phyloP scores from a whole-genome alignment of 1,140 invertebrate genomes.

The Saxidomus purpurata region DNA sequence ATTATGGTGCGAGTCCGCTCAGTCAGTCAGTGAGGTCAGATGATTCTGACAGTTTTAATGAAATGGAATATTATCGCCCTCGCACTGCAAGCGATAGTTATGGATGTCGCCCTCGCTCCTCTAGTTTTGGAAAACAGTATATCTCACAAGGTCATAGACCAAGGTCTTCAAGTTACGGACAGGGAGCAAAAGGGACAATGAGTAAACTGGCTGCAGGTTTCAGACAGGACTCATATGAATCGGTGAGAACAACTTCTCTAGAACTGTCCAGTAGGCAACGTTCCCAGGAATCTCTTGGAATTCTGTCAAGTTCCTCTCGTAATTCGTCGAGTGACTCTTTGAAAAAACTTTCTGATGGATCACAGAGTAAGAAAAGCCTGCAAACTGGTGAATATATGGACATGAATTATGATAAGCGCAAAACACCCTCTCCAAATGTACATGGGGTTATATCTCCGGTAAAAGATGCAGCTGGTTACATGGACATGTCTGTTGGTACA shows the following conservation, averaged over 20 bases:
- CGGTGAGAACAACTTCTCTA: conserved; percentile 73
- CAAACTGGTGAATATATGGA: conserved; percentile 77
- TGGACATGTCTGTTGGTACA: conserved; percentile 79
- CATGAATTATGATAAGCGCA: conserved; percentile 74
- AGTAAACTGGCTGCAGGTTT: conserved; percentile 58
- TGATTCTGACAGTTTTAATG: conserved; percentile 83
- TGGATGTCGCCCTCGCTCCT: conserved; percentile 79
- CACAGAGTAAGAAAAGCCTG: conserved; percentile 69
- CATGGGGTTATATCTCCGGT: neutral
- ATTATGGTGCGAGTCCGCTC: conserved; percentile 72
- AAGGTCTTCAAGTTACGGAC: conserved; percentile 84
- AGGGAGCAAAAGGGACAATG: conserved; percentile 72
- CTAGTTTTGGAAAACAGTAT: conserved; percentile 80
- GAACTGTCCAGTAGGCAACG: conserved; percentile 65
- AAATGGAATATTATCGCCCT: conserved; percentile 81
- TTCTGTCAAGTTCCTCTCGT: conserved; percentile 74
- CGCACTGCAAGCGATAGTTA: conserved; percentile 85
- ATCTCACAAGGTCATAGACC: conserved; percentile 76
- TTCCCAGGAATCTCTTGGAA: conserved; percentile 79
- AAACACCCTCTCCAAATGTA: conserved; percentile 71
- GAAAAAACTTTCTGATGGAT: conserved; percentile 71
- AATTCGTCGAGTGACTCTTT: conserved; percentile 80
- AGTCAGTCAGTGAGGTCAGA: conserved; percentile 80
- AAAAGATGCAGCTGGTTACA: conserved; percentile 72
- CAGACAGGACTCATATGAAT: conserved; percentile 73